phyloP scores from a whole-genome alignment of 2,797 vertebrate genomes.

The Hipposideros larvatus region DNA sequence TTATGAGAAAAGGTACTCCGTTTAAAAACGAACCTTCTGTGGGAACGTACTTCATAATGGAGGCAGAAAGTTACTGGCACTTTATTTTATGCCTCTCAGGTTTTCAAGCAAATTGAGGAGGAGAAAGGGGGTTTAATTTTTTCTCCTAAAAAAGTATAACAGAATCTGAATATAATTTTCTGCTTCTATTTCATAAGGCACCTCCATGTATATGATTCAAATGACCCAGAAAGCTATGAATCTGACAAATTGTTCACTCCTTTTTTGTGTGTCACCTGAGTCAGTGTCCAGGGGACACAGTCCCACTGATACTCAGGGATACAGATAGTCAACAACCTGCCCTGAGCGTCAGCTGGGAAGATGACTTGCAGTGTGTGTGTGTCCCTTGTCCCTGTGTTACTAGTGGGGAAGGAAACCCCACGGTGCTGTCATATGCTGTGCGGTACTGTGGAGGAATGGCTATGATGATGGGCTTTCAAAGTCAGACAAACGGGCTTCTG shows the following conservation, averaged over 20 bases:
- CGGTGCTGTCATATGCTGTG: rapidly evolving
- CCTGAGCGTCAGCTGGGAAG: neutral
- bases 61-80: neutral
- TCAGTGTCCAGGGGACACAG: neutral
- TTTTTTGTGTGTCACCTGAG: neutral
- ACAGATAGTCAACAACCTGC: neutral
- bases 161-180: neutral
- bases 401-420: too few species aligned
- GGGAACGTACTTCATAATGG: conserved; percentile 7
- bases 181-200: neutral
- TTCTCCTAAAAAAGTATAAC: conserved; percentile 15
- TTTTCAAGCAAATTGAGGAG: conserved; percentile 55
- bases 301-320: neutral
- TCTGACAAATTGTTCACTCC: neutral
- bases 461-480: neutral
- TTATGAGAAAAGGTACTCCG: neutral
- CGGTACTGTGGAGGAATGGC: neutral
- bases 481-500: neutral
- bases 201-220: neutral
- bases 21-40: conserved; percentile 17
- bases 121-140: neutral
- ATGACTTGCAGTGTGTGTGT: neutral
- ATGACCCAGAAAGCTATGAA: neutral
- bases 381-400: neutral
- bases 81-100: conserved; percentile 56